Evolutionary conservation across 1,140 invertebrate species (phyloP), one percentile per base, ranked within the genome.

Genomic region (Rhagoletis zephyria): DNA sequence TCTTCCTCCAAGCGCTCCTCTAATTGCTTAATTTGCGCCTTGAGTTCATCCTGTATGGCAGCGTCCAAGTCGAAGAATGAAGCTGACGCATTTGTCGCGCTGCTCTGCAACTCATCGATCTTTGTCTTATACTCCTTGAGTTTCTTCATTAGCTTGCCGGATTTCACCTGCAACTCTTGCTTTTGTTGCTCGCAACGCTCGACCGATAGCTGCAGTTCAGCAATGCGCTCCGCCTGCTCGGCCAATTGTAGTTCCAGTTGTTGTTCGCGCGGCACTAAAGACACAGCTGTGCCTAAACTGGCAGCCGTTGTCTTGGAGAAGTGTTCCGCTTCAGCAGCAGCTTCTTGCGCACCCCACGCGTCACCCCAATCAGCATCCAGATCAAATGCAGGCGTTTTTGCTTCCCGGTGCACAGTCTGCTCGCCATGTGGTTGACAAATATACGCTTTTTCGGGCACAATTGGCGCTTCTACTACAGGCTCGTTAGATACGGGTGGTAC

Each of bases 41-140:
- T 95, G 1, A 97, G 90, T 91, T 97, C 96, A 88, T 96, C 96
- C 90, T 96, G 95, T 85, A 97, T 96, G 1, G 96, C 94, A 85
- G 95, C 94, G 90, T 97, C 96, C 67, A 97, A 93, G 90, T 96
- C 95, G 61, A 95, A 95, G 70, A 89, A 89, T 10, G 77, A 85
- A 7, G 87, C 6, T 40, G 56, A 16, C 7, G 95, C 94, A 87
- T 89, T 85, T 12, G 30, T 88, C 95, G 89, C 89, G 95, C 94
- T 60, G 94, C 93, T 51, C 93, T 93, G 65, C n/a, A 95, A 90
- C 89, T 94, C 93, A n/a, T 96, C 95, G 90, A 95, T 94, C 89
- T 94, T 94, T 3, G 93, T 86, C 92, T 97, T 96, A 87, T 96
- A 94, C 90, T 97, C 96, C 90, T 97, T 97, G 1, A 96, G 91